phyloP scores from a whole-genome alignment of 92 coral and sea anemone species.

The Palythoa heliodiscus region DNA sequence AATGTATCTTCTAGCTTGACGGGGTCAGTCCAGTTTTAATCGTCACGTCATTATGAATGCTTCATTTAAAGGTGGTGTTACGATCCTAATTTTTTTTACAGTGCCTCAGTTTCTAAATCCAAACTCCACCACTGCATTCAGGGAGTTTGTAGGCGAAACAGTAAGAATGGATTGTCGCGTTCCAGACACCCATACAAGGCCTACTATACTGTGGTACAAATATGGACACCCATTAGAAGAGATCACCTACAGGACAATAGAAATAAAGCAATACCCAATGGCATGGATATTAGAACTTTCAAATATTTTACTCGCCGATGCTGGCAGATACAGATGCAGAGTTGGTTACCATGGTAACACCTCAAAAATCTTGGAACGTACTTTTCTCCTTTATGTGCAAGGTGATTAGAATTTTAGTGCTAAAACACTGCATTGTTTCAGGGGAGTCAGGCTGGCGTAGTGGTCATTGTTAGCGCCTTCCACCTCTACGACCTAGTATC shows the following conservation, averaged over 20 bases:
- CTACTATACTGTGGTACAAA: conserved; percentile 29
- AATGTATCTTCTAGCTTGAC: too few species aligned
- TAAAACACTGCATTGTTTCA: too few species aligned
- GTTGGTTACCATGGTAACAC: conserved; percentile 27
- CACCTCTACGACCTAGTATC: too few species aligned
- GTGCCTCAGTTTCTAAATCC: conserved; percentile 1
- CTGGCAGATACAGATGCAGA: conserved; percentile 23
- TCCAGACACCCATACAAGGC: not conserved
- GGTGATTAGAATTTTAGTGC: not conserved
- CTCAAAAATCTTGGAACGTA: conserved; percentile 15
- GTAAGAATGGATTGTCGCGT: conserved; percentile 34
- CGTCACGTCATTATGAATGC: too few species aligned
- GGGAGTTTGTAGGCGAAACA: not conserved
- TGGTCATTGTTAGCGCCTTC: too few species aligned
- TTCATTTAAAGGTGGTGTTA: not conserved
- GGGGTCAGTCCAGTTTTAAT: too few species aligned
- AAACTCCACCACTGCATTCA: conserved; percentile 4
- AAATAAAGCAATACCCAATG: conserved; percentile 4
- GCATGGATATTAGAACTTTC: conserved; percentile 29
- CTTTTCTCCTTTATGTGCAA: not conserved
- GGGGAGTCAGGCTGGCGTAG: too few species aligned
- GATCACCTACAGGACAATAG: conserved; percentile 26
- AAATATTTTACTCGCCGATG: conserved; percentile 16
- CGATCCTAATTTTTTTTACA: not conserved
- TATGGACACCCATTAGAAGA: conserved; percentile 31